Percentiles rank a stretch among this genome's conserved stretches.
These are phyloP conservation scores for Pocillopora damicornis DNA, from an alignment of 64 coral and sea anemone genomes.

Conservation along the genomic window DNA sequence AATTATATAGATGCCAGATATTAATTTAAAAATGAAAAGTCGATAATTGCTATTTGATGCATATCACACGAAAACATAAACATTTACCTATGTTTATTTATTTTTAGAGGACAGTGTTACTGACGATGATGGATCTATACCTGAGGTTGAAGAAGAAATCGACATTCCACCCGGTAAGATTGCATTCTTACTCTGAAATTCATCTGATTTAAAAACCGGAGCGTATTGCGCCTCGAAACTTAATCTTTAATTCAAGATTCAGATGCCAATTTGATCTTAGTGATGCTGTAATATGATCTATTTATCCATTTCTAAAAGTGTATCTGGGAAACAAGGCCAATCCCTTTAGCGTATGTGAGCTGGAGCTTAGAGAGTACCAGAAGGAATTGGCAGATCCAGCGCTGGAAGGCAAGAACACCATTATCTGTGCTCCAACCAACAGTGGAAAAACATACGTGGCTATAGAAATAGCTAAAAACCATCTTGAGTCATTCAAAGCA, in stretches of 20 bases:
- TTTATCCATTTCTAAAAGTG: conserved; percentile 12
- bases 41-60: no score
- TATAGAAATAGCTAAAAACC: conserved; percentile 51
- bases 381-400: conserved; percentile 54
- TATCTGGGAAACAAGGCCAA: conserved; percentile 45
- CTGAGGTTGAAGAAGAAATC: conserved; percentile 4
- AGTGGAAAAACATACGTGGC: conserved; percentile 85
- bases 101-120: background rate
- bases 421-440: conserved; percentile 75
- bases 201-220: no score
- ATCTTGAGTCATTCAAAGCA: conserved; percentile 22
- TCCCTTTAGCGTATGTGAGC: background rate
- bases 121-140: background rate
- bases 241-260: no score
- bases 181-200: no score
- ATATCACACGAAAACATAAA: background rate
- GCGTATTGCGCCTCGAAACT: no score
- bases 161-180: conserved; percentile 16
- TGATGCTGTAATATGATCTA: background rate
- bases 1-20: no score
- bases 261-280: no score
- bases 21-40: no score
- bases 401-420: conserved; percentile 58
- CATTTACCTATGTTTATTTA: background rate
- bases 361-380: conserved; percentile 50